A percentile compares a stretch with the other conserved stretches of the same genome.
Conservation (phyloP, 2,888 invertebrate species). For the Sycophila texana region DNA sequence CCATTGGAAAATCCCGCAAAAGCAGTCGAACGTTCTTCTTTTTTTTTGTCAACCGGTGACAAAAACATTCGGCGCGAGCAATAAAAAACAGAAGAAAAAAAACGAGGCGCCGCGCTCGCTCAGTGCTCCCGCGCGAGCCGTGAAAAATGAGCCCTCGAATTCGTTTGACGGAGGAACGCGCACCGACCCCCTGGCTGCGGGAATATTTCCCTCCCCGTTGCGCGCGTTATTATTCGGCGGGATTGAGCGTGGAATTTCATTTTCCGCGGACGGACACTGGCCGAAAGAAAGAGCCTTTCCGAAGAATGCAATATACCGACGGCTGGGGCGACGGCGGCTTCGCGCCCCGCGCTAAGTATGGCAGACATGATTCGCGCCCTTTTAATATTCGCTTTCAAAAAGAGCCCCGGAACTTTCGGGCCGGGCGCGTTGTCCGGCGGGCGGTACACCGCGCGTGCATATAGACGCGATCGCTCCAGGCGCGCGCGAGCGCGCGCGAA, state of each 20-base stretch:
- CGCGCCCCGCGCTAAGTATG: slow-evolving; percentile 10
- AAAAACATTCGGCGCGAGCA: not conserved
- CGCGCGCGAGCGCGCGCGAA: no score
- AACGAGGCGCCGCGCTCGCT: not conserved
- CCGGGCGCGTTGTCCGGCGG: no score
- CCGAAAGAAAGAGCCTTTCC: slow-evolving; percentile 22
- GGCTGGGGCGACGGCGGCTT: no score
- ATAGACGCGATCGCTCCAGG: no score
- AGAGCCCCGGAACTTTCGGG: no score
- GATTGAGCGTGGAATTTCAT: slow-evolving; percentile 68
- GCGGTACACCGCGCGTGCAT: no score
- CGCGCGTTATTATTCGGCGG: slow-evolving; percentile 16
- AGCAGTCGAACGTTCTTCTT: no score
- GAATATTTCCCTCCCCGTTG: slow-evolving; percentile 20
- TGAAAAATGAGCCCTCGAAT: slow-evolving; percentile 53
- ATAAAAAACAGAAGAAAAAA: slow-evolving; percentile 11
- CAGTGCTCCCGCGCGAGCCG: slow-evolving; percentile 4
- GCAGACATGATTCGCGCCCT: slow-evolving; percentile 35
- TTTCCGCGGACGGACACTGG: slow-evolving; percentile 55
- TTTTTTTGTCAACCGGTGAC: not conserved
- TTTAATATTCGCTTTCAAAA: slow-evolving; percentile 42
- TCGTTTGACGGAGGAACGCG: slow-evolving; percentile 12
- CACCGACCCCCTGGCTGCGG: not conserved
- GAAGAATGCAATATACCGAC: slow-evolving; percentile 46
- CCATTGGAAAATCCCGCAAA: no score